Base-by-base conservation (phyloP, 2,888 invertebrate species). In the Tipula helvola region DNA sequence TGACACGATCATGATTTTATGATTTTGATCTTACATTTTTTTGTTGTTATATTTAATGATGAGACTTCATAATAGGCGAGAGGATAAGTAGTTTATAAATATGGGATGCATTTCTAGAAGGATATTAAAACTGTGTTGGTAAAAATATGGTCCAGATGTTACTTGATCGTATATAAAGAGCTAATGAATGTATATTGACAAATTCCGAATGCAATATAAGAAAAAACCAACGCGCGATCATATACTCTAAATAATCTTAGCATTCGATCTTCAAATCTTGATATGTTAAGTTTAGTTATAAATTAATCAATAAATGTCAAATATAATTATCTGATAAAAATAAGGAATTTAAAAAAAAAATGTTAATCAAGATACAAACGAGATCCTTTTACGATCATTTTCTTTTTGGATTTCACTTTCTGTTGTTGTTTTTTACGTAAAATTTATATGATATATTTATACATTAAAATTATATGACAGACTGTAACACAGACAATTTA, bases 291-390 rank as follows among this genome's bases (percentile, higher is more conserved):
- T 71, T 71, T 71, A 8, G 71, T 28, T 28, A 71, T 71, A 71
- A 71, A 71, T 71, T 71, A 71, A 71, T 71, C 71, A 71, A 71
- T 71, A 71, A 71, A 71, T 71, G 71, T 71, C 71, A 71, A 71
- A 71, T 71, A 71, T 71, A 71, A 71, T 71, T 71, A 71, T 71
- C 71, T 71, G 71, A 71, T 71, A 71, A 71, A 71, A 71, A 71
- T 71, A 71, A 71, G 71, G 71, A 71, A 71, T 71, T 71, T 71
- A 71, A 71, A 28, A 71, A 18, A 3, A 71, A 28, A 12, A 5
- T 10, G 18, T 52, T 52, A 52, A 52, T 71, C 71, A 71, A 71
- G 71, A 71, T 71, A 10, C 5, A 52, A 7, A 52, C 7, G 7
- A 28, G 71, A 71, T 71, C 71, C 71, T 71, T 71, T 71, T 7